A percentile compares a stretch with the other conserved stretches of the same genome.
phyloP scores from a whole-genome alignment of 2,888 invertebrate genomes.

The Eutolmus rufibarbis region DNA sequence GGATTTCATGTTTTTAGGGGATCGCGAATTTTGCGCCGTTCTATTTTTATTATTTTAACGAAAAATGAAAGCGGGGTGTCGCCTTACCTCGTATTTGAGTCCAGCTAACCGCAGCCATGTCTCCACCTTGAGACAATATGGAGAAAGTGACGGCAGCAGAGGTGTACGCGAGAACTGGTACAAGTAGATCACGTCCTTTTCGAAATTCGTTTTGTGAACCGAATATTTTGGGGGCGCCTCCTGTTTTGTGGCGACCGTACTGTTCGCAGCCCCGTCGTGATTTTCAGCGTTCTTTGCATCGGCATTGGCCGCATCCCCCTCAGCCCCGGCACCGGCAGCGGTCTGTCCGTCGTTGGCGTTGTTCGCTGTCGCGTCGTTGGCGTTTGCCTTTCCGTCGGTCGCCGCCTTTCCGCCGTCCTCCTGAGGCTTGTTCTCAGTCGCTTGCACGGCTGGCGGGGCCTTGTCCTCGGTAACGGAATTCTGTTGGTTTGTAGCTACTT shows the following conservation, averaged over 20 bases:
- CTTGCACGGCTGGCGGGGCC: conserved; percentile 54
- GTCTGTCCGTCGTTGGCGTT: conserved; percentile 52
- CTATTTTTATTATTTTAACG: not conserved
- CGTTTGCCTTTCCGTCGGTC: conserved; percentile 52
- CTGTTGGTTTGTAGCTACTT: conserved; percentile 70
- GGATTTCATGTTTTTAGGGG: not conserved
- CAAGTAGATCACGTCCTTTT: conserved; percentile 91
- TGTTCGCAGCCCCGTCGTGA: conserved; percentile 63
- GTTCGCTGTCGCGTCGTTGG: conserved; percentile 45
- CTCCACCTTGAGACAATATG: conserved; percentile 94
- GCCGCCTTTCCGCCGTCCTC: conserved; percentile 64
- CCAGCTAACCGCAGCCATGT: conserved; percentile 92
- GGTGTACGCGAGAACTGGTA: conserved; percentile 94
- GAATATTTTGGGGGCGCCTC: conserved; percentile 78
- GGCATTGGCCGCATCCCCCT: conserved; percentile 63
- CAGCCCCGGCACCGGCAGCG: conserved; percentile 58
- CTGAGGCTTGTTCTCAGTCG: conserved; percentile 62
- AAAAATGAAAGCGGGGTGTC: not conserved
- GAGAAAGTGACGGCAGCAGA: conserved; percentile 87
- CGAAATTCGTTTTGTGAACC: conserved; percentile 87
- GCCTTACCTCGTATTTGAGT: conserved; percentile 91
- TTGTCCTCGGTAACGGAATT: conserved; percentile 50
- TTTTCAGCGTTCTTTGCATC: conserved; percentile 61
- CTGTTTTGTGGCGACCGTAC: conserved; percentile 65
- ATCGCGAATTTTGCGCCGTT: not conserved